Base-by-base conservation (phyloP, 2,797 vertebrate species). In the Silurus lanzhouensis region DNA sequence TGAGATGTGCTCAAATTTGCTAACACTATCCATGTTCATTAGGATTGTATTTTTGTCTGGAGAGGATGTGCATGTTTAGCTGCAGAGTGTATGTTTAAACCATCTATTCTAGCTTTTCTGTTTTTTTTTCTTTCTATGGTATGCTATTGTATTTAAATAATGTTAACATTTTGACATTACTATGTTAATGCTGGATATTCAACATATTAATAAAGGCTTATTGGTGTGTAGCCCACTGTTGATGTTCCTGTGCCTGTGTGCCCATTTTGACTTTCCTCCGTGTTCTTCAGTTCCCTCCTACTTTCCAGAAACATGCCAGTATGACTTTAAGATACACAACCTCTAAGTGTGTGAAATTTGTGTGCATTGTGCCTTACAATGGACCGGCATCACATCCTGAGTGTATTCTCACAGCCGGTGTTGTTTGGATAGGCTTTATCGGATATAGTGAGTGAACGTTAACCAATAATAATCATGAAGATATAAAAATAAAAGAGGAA, bases 11-110 rank as follows among this genome's bases (percentile, higher is more conserved):
- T 58, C 66, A 58, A 57, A 22, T 17, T 77, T 78, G 55, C 75
- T 79, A 81, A 58, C 75, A n/a, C 70, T 84, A 55, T 68, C 66
- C 38, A 77, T 82, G 25, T 78, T 71, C 38, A 82, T 2, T 68
- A 25, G 63, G 44, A 66, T 38, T 31, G 46, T 74, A n/a, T 25
- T 52, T 44, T 86, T 25, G 20, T 61, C 61, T 77, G 27, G 74
- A 84, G 78, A 88, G 58, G 55, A 82, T 67, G 84, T 87, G 83
- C 58, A 48, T 84, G 87, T 86, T 66, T 85, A 84, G 38, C 58
- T 83, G 76, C 83, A 85, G 83, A 86, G 70, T 84, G 81, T 31
- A 61, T 68, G 83, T 71, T 85, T 20, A 57, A 58, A 27, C 66
- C 81, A 82, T 88, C 52, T 61, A 55, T 81, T 44, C 19, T 80